Conservation (phyloP, 2,797 vertebrate species). For the Prunella strophiata region DNA sequence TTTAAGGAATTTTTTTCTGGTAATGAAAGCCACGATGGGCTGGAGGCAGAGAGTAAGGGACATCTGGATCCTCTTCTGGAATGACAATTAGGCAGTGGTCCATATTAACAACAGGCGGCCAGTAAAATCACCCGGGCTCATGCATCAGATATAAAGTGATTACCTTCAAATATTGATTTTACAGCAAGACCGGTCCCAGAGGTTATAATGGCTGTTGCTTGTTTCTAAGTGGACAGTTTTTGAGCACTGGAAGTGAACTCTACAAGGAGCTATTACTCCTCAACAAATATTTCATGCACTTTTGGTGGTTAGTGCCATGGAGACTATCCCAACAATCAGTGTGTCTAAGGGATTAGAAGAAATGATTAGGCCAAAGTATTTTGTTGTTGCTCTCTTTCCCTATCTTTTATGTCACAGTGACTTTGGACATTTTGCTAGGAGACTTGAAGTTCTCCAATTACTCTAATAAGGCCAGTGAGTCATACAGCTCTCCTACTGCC, state of each 20-base stretch:
- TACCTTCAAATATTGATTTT: slow-evolving; percentile 67
- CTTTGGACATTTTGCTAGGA: slow-evolving; percentile 53
- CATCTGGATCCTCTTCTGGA: slow-evolving; percentile 71
- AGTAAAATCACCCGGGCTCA: slow-evolving; percentile 44
- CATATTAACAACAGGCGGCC: slow-evolving; percentile 57
- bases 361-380: slow-evolving; percentile 23
- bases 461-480: slow-evolving; percentile 36
- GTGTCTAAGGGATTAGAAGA: slow-evolving; percentile 24
- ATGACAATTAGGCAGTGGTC: slow-evolving; percentile 64
- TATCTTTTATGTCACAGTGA: slow-evolving; percentile 44
- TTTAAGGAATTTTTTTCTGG: slow-evolving; percentile 57
- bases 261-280: slow-evolving; percentile 35
- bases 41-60: slow-evolving; percentile 33
- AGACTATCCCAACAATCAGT: slow-evolving; percentile 46
- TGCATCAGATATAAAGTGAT: slow-evolving; percentile 55
- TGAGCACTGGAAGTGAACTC: slow-evolving; percentile 46
- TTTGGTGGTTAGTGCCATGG: slow-evolving; percentile 41
- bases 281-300: slow-evolving; percentile 37
- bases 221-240: slow-evolving; percentile 52
- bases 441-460: slow-evolving; percentile 21
- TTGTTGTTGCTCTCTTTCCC: slow-evolving; percentile 10
- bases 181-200: slow-evolving; percentile 32
- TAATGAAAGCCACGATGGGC: slow-evolving; percentile 43
- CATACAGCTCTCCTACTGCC: not conserved
- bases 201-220: slow-evolving; percentile 40